These are phyloP conservation scores for Todus mexicanus DNA, from an alignment of 2,797 vertebrate species.

Conservation along the genomic window DNA sequence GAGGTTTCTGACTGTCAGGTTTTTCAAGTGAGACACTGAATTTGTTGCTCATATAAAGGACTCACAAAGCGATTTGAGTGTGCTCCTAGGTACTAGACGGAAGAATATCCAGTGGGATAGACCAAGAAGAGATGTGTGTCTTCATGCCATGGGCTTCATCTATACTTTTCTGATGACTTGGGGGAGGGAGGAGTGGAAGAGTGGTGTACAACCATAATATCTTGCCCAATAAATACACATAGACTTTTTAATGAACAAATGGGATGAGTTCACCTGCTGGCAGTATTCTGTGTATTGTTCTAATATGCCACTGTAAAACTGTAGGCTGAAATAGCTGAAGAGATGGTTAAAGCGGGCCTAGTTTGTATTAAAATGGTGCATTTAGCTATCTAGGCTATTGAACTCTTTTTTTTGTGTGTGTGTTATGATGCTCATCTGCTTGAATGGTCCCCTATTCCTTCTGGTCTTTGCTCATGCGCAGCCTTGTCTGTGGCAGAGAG, in stretches of 20 bases:
- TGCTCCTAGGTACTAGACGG: slow-evolving; percentile 19
- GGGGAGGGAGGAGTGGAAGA: neutral
- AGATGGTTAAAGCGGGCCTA: neutral
- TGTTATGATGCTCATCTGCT: neutral
- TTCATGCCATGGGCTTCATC: slow-evolving; percentile 41
- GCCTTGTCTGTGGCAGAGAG: neutral
- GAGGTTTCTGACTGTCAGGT: neutral
- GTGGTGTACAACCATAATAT: neutral
- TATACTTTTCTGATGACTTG: slow-evolving; percentile 34
- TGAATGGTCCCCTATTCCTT: neutral
- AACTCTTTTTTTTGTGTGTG: neutral
- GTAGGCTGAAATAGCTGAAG: neutral
- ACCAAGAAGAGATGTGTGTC: slow-evolving; percentile 29
- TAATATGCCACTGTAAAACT: neutral
- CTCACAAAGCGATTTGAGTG: neutral
- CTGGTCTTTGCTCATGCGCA: neutral
- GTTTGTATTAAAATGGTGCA: slow-evolving; percentile 50
- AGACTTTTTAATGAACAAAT: neutral
- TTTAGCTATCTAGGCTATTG: neutral
- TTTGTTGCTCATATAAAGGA: neutral
- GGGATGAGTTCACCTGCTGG: neutral
- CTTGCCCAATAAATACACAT: neutral
- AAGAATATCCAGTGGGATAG: slow-evolving; percentile 6
- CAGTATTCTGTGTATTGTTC: neutral
- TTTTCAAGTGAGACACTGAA: neutral